phyloP scores from a whole-genome alignment of 2,888 invertebrate genomes.

The Leptinotarsa juncta region DNA sequence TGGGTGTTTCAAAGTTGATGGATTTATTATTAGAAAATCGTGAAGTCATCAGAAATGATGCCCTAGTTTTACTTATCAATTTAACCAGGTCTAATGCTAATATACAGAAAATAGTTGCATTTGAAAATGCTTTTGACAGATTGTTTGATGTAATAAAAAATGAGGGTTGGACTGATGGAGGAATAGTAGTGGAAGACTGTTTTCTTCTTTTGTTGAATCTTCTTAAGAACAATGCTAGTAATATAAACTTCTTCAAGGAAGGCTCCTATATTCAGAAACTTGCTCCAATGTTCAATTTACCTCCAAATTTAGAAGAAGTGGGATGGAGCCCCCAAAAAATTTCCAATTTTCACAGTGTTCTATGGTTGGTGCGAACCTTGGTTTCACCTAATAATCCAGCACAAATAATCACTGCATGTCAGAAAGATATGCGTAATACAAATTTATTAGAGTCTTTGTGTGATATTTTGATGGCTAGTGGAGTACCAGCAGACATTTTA shows the following conservation, averaged over 20 bases:
- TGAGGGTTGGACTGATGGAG: conserved; percentile 80
- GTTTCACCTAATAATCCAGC: conserved; percentile 95
- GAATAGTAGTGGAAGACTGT: conserved; percentile 98
- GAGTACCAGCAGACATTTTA: conserved; percentile 95
- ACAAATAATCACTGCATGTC: conserved; percentile 83
- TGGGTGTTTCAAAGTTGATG: conserved; percentile 98
- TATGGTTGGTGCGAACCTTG: conserved; percentile 89
- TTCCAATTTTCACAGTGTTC: conserved; percentile 91
- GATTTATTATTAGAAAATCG: conserved; percentile 93
- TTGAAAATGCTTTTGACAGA: conserved; percentile 97
- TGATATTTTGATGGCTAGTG: conserved; percentile 93
- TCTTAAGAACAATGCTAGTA: conserved; percentile 94
- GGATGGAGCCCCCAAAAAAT: conserved; percentile 96
- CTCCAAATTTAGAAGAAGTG: conserved; percentile 76
- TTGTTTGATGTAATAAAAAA: conserved; percentile 92
- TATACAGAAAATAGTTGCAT: conserved; percentile 98
- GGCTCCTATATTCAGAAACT: conserved; percentile 94
- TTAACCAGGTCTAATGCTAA: conserved; percentile 95
- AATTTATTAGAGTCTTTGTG: conserved; percentile 87
- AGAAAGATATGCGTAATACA: conserved; percentile 87
- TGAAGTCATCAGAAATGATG: conserved; percentile 96
- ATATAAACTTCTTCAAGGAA: conserved; percentile 98
- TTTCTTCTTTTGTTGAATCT: conserved; percentile 92
- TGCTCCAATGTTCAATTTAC: conserved; percentile 87
- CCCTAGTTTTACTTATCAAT: conserved; percentile 88